phyloP scores from a whole-genome alignment of 1,140 invertebrate genomes.

The Leptinotarsa texana region DNA sequence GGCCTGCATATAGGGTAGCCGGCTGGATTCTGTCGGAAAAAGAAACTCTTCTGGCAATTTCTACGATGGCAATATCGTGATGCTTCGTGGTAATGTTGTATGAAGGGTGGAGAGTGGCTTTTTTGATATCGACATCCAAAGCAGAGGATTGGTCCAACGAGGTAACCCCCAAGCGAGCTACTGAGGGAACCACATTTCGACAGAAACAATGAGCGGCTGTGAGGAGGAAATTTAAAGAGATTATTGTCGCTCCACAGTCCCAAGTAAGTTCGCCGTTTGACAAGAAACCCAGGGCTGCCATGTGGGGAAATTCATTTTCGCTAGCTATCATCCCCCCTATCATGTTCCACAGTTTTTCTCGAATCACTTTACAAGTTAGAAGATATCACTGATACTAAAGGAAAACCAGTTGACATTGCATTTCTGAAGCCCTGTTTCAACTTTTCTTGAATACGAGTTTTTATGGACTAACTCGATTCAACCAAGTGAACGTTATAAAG shows the following conservation, averaged over 20 bases:
- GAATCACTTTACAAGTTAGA: too few species aligned
- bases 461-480: too few species aligned
- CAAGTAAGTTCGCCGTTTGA: constrained; percentile 27
- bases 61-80: constrained; percentile 48
- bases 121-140: constrained; percentile 39
- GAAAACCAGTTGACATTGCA: too few species aligned
- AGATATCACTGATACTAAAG: too few species aligned
- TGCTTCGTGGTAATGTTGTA: constrained; percentile 39
- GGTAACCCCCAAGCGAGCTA: constrained; percentile 43
- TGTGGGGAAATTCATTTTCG: background rate
- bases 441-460: too few species aligned
- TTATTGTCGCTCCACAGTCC: constrained; percentile 48
- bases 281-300: background rate
- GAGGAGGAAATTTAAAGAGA: constrained; percentile 44
- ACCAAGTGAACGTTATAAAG: too few species aligned
- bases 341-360: background rate
- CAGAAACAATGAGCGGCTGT: constrained; percentile 51
- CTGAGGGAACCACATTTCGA: constrained; percentile 33
- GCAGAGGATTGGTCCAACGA: constrained; percentile 32
- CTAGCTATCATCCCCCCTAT: background rate
- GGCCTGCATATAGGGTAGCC: constrained; percentile 46
- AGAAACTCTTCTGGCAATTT: constrained; percentile 36
- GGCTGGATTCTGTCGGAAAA: constrained; percentile 42
- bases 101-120: constrained; percentile 40
- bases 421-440: too few species aligned